Evolutionary conservation across 2,888 invertebrate species (phyloP).

Genomic region (Abrostola tripartita): DNA sequence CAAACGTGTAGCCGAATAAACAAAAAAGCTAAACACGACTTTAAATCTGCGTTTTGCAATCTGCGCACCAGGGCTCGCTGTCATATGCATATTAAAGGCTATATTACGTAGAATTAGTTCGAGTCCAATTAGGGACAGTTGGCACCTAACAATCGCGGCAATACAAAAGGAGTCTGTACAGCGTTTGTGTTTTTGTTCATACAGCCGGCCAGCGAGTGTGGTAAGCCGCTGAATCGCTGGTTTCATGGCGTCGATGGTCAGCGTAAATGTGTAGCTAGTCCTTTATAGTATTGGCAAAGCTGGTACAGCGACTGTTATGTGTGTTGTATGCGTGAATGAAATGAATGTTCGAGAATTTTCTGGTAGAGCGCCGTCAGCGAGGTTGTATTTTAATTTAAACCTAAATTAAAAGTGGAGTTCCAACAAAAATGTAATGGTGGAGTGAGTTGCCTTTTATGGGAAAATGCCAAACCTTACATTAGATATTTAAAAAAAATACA

Average conservation of each 20-base stretch:
- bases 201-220: constrained; percentile 39
- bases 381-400: neutral
- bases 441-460: too few relatives aligned
- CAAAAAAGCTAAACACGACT: constrained; percentile 1
- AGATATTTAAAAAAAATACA: too few relatives aligned
- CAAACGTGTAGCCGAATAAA: neutral
- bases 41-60: constrained; percentile 5
- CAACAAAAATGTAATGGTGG: too few relatives aligned
- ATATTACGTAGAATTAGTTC: constrained; percentile 50
- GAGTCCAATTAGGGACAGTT: constrained; percentile 49
- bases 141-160: constrained; percentile 49
- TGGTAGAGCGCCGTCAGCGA: neutral
- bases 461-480: too few relatives aligned
- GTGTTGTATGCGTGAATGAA: constrained; percentile 24
- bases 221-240: constrained; percentile 55
- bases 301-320: constrained; percentile 44
- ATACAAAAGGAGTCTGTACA: constrained; percentile 46
- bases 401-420: too few relatives aligned
- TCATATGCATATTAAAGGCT: constrained; percentile 48
- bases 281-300: constrained; percentile 52
- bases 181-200: constrained; percentile 55
- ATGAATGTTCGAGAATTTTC: neutral
- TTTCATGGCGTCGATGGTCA: constrained; percentile 55
- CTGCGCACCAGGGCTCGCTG: constrained; percentile 17
- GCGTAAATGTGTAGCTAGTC: constrained; percentile 50